phyloP scores from a whole-genome alignment of 1,140 invertebrate genomes.

The Neotoxoptera formosana region DNA sequence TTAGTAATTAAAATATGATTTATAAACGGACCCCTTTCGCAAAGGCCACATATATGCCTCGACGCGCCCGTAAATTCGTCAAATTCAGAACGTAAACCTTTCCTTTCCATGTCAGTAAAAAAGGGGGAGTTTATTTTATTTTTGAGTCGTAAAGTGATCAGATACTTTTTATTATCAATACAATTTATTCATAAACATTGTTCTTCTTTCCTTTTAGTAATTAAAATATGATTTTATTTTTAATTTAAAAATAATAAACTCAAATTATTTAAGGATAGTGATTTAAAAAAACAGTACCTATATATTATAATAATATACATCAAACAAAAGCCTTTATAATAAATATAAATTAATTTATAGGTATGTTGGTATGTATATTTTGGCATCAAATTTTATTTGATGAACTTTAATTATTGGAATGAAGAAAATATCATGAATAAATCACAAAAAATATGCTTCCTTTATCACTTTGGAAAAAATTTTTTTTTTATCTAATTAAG shows the following conservation, averaged over 20 bases:
- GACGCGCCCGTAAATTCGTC: constrained; percentile 27
- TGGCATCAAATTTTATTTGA: background rate
- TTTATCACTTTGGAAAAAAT: background rate
- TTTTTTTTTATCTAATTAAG: constrained; percentile 26
- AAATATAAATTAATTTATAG: background rate
- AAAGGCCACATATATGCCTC: constrained; percentile 47
- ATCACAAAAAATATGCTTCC: background rate
- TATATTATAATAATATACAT: background rate
- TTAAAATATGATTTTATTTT: background rate
- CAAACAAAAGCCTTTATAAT: background rate
- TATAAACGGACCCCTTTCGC: constrained; percentile 8
- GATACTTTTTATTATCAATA: background rate
- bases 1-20: background rate
- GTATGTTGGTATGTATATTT: background rate
- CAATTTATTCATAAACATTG: background rate
- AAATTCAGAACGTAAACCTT: constrained; percentile 31
- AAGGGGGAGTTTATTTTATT: background rate
- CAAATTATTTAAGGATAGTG: background rate
- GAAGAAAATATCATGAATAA: constrained; percentile 32
- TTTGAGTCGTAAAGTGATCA: background rate
- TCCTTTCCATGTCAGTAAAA: constrained; percentile 1
- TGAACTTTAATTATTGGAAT: background rate
- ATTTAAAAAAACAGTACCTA: background rate
- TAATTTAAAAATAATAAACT: background rate
- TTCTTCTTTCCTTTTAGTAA: background rate